Evolutionary conservation across 2,113 vertebrate species (phyloP).

Genomic region (Caranx melampygus): DNA sequence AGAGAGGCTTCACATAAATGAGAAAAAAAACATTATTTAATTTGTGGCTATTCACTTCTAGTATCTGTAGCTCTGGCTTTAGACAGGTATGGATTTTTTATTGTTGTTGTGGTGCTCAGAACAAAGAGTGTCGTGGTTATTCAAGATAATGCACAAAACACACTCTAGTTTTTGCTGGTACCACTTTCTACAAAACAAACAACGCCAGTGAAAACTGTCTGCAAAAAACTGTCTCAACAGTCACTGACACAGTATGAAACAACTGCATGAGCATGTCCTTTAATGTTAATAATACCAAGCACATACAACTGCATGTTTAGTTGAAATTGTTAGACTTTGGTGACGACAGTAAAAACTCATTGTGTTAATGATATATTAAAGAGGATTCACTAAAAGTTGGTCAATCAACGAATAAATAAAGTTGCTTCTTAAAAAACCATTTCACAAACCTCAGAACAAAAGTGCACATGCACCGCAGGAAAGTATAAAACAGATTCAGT

Average conservation of each 20-base stretch:
- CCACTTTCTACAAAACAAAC: not conserved
- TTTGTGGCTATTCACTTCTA: not conserved
- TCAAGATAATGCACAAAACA: not conserved
- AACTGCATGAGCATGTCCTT: not conserved
- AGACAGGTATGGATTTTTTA: not conserved
- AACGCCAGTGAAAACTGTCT: not conserved
- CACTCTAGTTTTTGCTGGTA: no score
- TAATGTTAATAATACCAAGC: not conserved
- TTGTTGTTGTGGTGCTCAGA: no score
- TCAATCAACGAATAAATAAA: conserved; percentile 26
- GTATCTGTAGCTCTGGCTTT: not conserved
- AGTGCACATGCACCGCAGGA: not conserved
- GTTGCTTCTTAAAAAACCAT: conserved; percentile 29
- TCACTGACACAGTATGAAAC: not conserved
- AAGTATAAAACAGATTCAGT: conserved; percentile 6
- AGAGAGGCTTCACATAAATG: not conserved
- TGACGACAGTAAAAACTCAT: conserved; percentile 2
- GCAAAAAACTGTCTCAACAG: not conserved
- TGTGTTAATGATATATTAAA: conserved; percentile 21
- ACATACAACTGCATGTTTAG: not conserved
- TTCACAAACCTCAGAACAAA: conserved; percentile 40
- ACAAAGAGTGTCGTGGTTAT: not conserved
- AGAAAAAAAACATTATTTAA: not conserved
- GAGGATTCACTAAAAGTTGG: not conserved
- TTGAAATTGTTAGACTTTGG: not conserved